A percentile compares a stretch with the other conserved stretches of the same genome.
Conservation (phyloP, 2,113 vertebrate genomes). For the Misgurnus anguillicaudatus region DNA sequence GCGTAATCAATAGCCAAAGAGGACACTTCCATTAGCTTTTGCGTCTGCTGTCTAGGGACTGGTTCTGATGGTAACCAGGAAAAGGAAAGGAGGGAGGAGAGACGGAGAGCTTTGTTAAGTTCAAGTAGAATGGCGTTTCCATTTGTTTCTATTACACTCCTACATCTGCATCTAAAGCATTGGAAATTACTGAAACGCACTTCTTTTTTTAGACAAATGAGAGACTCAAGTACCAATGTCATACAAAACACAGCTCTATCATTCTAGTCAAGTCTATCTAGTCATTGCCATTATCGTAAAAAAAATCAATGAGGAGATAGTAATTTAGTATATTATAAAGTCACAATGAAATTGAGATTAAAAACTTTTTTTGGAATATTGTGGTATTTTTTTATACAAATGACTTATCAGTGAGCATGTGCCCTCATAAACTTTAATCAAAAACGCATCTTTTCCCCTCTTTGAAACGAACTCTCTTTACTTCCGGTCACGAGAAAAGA, state of each 20-base stretch:
- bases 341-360: no score
- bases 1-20: conserved; percentile 58
- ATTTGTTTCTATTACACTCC: conserved; percentile 16
- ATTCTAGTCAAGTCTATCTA: background rate
- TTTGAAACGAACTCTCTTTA: no score
- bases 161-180: background rate
- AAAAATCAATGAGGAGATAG: no score
- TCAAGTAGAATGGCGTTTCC: conserved; percentile 28
- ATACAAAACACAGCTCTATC: background rate
- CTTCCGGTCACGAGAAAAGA: no score
- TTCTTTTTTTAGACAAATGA: background rate
- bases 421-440: no score
- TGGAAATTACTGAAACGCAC: conserved; percentile 6
- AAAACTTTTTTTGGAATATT: no score
- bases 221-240: background rate
- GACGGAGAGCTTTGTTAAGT: conserved; percentile 38
- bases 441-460: no score
- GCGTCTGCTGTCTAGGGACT: conserved; percentile 42
- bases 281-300: no score
- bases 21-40: conserved; percentile 55
- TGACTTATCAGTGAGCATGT: no score
- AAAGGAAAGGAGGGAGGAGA: background rate
- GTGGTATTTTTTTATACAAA: no score
- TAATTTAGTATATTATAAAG: no score
- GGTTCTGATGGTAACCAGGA: conserved; percentile 45